Percentiles rank a stretch among this genome's conserved stretches.
phyloP scores from a whole-genome alignment of 2,888 invertebrate genomes.

The Nomada goodeniana region DNA sequence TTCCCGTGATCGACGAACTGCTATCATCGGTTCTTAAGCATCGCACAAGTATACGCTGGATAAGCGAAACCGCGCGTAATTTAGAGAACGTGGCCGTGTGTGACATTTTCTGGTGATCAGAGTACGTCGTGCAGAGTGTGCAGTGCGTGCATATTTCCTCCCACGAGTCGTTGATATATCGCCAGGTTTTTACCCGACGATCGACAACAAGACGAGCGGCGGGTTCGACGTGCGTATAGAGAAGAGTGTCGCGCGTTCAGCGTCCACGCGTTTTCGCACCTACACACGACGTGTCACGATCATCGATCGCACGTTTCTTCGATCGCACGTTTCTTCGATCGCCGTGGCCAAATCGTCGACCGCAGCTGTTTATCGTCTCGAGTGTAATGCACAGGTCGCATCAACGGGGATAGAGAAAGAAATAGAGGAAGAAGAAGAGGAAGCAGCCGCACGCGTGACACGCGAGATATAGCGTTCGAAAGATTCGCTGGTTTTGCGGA shows the following conservation, averaged over 20 bases:
- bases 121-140: not conserved
- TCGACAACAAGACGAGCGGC: not conserved
- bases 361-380: too few species aligned
- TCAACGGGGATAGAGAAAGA: not conserved
- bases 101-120: not conserved
- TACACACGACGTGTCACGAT: too few species aligned
- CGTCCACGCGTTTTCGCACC: not conserved
- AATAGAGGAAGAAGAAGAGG: not conserved
- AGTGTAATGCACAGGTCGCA: not conserved
- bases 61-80: not conserved
- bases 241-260: not conserved
- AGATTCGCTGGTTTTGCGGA: not conserved
- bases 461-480: not conserved
- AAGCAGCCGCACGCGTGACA: not conserved
- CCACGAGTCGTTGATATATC: not conserved
- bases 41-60: slow-evolving; percentile 22
- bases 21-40: slow-evolving; percentile 67
- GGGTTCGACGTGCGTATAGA: not conserved
- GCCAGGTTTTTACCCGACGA: not conserved
- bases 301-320: too few species aligned
- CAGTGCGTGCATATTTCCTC: not conserved
- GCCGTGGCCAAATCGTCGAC: not conserved
- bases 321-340: too few species aligned
- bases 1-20: slow-evolving; percentile 77
- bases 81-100: not conserved